These are phyloP conservation scores for Chionoecetes opilio DNA, from an alignment of 1,140 invertebrate genomes.

Conservation along the genomic window DNA sequence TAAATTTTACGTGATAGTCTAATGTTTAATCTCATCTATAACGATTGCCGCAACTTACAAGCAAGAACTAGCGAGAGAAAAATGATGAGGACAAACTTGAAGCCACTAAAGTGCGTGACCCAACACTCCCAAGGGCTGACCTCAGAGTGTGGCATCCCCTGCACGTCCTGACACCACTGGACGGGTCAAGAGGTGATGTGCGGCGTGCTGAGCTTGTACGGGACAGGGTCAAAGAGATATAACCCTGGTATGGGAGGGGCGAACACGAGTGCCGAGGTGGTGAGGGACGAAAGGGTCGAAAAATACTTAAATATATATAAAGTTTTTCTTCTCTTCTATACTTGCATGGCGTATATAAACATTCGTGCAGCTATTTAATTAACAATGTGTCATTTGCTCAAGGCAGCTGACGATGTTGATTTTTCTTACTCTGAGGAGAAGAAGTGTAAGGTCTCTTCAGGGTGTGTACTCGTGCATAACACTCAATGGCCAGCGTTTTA, in stretches of 20 bases:
- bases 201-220: background rate
- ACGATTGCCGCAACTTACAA: background rate
- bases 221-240: background rate
- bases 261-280: background rate
- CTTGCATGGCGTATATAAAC: no score
- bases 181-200: background rate
- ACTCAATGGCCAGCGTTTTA: no score
- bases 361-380: no score
- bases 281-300: background rate
- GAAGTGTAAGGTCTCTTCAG: no score
- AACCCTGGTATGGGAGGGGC: background rate
- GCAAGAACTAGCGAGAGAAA: no score
- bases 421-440: no score
- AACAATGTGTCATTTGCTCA: no score
- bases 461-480: no score
- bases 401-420: no score
- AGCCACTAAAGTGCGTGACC: background rate
- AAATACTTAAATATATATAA: background rate
- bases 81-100: background rate
- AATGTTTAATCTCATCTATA: background rate
- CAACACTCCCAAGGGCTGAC: background rate
- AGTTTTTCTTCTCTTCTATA: no score
- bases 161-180: background rate
- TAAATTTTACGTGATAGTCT: background rate
- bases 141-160: background rate